phyloP scores from a whole-genome alignment of 2,888 invertebrate species.

The Clepsis dumicolana region DNA sequence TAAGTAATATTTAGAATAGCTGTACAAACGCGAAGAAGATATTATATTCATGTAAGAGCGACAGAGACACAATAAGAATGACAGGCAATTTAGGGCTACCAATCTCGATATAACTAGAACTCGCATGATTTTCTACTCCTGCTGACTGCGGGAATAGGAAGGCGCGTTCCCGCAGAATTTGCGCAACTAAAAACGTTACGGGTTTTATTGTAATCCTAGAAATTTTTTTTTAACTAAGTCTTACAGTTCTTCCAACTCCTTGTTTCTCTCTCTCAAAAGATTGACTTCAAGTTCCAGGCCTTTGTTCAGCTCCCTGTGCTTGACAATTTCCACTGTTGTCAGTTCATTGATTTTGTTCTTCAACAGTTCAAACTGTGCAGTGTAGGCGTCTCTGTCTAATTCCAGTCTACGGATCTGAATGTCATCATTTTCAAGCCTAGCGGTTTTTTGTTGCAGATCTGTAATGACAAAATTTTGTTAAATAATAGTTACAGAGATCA shows the following conservation, averaged over 20 bases:
- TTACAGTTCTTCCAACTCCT: constrained; percentile 70
- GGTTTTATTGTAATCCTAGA: neutral
- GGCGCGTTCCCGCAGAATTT: no score
- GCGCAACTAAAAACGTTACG: no score
- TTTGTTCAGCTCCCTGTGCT: constrained; percentile 59
- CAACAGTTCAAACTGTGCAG: constrained; percentile 60
- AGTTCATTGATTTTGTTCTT: constrained; percentile 60
- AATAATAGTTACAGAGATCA: neutral
- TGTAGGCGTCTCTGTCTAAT: constrained; percentile 60
- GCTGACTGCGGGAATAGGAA: no score
- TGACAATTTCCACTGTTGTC: constrained; percentile 56
- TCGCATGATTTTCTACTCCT: no score
- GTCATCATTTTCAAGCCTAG: constrained; percentile 55
- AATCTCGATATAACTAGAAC: no score
- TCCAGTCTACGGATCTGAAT: constrained; percentile 50
- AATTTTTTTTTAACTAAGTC: no score
- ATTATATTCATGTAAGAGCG: no score
- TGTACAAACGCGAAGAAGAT: no score
- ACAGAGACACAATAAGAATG: no score
- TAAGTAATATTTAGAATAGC: no score
- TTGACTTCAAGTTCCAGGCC: constrained; percentile 59
- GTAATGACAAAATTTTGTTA: constrained; percentile 34
- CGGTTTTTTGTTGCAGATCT: constrained; percentile 60
- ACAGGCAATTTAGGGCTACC: no score
- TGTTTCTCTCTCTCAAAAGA: constrained; percentile 59